Conservation (phyloP, 2,888 invertebrate genomes). For the Escarpia spicata region DNA sequence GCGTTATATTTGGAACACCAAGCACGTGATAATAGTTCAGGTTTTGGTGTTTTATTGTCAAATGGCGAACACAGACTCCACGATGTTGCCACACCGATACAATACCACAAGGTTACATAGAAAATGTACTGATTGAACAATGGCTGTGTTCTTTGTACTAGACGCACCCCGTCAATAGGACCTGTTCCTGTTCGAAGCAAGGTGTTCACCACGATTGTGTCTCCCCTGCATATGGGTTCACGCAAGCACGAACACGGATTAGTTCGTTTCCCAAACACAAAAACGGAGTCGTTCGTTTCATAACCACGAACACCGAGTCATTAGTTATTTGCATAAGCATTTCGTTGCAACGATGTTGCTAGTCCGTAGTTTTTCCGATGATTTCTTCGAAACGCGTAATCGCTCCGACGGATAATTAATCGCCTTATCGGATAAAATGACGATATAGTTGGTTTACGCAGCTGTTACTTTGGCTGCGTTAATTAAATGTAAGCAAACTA, state of each 20-base stretch:
- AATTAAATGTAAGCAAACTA: too few relatives aligned
- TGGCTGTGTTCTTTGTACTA: neutral
- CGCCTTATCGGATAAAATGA: neutral
- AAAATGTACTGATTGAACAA: neutral
- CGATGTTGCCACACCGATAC: too few relatives aligned
- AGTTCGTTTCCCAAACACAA: neutral
- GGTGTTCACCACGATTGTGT: neutral
- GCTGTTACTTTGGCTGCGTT: neutral
- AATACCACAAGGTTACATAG: neutral
- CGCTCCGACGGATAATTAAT: neutral
- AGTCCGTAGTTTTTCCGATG: neutral
- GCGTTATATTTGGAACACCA: too few relatives aligned
- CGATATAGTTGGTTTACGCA: neutral
- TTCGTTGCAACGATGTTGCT: neutral
- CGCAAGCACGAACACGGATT: neutral
- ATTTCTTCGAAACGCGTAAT: neutral
- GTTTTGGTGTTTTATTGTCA: too few relatives aligned
- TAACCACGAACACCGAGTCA: neutral
- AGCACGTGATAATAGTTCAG: too few relatives aligned
- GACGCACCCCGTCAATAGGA: neutral
- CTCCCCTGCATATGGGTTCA: neutral
- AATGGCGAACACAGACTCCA: too few relatives aligned
- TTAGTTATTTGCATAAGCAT: neutral
- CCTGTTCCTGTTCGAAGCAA: neutral
- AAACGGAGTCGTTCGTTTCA: neutral